Conservation (phyloP, 2,113 vertebrate genomes). For the Camelus dromedarius region DNA sequence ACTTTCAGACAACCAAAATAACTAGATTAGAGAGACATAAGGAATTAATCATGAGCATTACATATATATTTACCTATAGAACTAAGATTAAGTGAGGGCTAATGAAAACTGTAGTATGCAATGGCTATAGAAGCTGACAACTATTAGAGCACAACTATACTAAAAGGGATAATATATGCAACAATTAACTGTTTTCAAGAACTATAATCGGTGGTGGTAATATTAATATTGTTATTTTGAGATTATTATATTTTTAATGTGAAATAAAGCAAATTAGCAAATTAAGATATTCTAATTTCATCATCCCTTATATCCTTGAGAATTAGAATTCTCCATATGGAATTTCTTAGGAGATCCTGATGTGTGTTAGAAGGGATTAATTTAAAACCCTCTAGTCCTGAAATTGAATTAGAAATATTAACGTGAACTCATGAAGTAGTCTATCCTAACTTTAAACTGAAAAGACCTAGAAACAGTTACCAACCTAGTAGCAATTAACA, state of each 20-base stretch:
- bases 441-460: background rate
- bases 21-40: background rate
- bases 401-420: conserved; percentile 33
- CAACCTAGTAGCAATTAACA: background rate
- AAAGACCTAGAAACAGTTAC: conserved; percentile 8
- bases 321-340: background rate
- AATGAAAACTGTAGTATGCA: background rate
- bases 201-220: background rate
- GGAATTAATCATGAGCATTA: background rate
- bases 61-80: background rate
- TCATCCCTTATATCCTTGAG: background rate
- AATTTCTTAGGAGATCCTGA: background rate
- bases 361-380: background rate
- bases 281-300: conserved; percentile 10
- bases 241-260: background rate
- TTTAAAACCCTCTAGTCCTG: background rate
- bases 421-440: background rate
- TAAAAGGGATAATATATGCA: background rate
- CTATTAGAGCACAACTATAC: background rate
- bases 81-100: background rate
- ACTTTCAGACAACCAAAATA: background rate
- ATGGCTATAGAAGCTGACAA: background rate
- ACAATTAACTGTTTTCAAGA: background rate
- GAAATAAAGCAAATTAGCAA: background rate
- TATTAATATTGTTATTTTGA: conserved; percentile 25